Conservation (phyloP, 2,888 invertebrate genomes). For the Allolobophora icterica region DNA sequence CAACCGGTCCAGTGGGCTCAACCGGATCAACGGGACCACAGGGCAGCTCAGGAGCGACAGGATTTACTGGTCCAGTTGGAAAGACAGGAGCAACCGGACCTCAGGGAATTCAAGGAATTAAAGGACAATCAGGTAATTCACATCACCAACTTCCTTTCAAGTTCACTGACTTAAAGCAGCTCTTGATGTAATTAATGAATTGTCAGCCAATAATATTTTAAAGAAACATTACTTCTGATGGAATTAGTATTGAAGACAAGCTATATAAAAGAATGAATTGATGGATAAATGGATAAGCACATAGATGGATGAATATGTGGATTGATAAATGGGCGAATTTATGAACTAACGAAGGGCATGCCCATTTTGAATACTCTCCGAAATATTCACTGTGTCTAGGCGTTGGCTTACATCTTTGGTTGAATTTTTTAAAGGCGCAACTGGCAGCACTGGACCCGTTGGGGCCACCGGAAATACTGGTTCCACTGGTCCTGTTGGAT, state of each 20-base stretch:
- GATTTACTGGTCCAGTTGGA: conserved; percentile 31
- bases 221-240: background rate
- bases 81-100: conserved; percentile 28
- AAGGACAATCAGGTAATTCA: conserved; percentile 25
- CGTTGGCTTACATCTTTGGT: background rate
- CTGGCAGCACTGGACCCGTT: conserved; percentile 31
- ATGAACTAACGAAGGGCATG: too few relatives aligned
- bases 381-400: background rate
- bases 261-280: background rate
- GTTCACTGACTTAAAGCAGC: background rate
- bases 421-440: background rate
- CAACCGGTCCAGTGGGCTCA: conserved; percentile 26
- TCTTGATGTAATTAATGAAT: background rate
- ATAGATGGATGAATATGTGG: too few relatives aligned
- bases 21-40: conserved; percentile 29
- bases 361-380: background rate
- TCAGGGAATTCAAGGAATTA: background rate
- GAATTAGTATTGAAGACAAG: background rate
- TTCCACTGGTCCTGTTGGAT: conserved; percentile 23
- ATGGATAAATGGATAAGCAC: background rate
- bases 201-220: too few relatives aligned
- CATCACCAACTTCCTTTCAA: background rate
- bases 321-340: too few relatives aligned
- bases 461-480: conserved; percentile 27
- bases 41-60: conserved; percentile 25